phyloP scores from a whole-genome alignment of 2,797 vertebrate genomes.

The Cheirogaleus major region DNA sequence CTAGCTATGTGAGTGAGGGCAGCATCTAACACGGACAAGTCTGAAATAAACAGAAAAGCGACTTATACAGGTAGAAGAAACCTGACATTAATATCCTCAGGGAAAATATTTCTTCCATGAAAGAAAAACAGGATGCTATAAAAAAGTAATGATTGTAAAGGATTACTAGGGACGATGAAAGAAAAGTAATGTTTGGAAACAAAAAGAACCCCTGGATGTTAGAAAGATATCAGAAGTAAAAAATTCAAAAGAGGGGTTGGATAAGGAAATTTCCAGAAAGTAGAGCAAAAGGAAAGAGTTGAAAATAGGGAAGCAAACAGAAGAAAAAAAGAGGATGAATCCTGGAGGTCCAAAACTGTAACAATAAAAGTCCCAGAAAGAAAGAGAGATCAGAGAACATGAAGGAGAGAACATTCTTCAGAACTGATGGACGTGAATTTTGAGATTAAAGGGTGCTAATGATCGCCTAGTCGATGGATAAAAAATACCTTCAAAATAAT shows the following conservation, averaged over 20 bases:
- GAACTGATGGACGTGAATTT: background rate
- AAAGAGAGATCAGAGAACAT: background rate
- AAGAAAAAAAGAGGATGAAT: slow-evolving; percentile 18
- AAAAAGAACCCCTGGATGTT: background rate
- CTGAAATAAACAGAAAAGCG: slow-evolving; percentile 33
- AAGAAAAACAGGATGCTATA: background rate
- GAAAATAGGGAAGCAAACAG: background rate
- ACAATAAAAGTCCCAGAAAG: background rate
- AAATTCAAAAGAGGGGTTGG: background rate
- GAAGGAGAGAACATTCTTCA: background rate
- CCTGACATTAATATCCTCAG: background rate
- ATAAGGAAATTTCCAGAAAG: slow-evolving; percentile 14
- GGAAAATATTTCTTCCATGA: slow-evolving; percentile 9
- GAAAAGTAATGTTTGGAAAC: background rate
- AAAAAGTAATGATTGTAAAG: background rate
- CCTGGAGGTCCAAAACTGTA: background rate
- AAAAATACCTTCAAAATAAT: background rate
- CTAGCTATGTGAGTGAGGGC: background rate
- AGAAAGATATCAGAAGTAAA: background rate
- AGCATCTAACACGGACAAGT: background rate
- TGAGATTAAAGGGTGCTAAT: background rate
- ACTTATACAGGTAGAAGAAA: background rate
- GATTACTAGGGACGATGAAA: background rate
- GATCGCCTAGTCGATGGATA: background rate
- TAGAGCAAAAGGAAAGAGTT: background rate